Base-by-base conservation (phyloP, 1,140 invertebrate genomes). In the Hyles euphorbiae region DNA sequence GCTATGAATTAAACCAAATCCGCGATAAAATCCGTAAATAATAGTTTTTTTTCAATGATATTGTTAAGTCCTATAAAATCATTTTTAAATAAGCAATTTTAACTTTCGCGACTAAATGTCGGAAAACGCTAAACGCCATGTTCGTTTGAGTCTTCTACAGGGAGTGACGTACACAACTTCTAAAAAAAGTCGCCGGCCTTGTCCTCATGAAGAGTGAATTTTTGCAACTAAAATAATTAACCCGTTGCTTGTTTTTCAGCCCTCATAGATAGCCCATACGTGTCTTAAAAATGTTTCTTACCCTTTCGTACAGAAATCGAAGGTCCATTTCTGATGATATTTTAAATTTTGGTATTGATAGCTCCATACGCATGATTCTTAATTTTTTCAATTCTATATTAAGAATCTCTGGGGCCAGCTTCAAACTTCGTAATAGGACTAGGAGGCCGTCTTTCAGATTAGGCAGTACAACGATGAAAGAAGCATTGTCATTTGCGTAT, bases 271-370 rank as follows among this genome's bases (percentile, higher is more conserved):
- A 3, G 12, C 48, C 5, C 10, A 12, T 11, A n/a, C 0, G 4
- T 34, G 7, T 3, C 22, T 9, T 9, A 8, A 10, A 51, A 6
- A 6, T 36, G 0, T 53, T 40, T 48, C 56, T 56, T 69, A 80
- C 81, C 68, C 72, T 72, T 53, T 70, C 34, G 65, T 77, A 81
- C 46, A 72, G 49, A 33, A 33, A 49, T 0, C 56, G 60, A 8
- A 84, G 63, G 61, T 85, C 63, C 7, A 78, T 57, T 22, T 68
- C 49, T 4, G 66, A 58, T 49, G 76, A 62, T 9, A 80, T 71
- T 67, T 70, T 81, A 33, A 85, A 85, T 49, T 79, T 83, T 0
- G 82, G 82, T 34, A 85, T 74, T 0, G 57, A 68, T 7, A 81
- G 6, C 2, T 66, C 53, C 1, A 78, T 22, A 9, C 54, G 53